These are phyloP conservation scores for Aurelia aurita DNA, from an alignment of 30 jellyfish, hydroid and myxozoan genomes.

Conservation along the genomic window DNA sequence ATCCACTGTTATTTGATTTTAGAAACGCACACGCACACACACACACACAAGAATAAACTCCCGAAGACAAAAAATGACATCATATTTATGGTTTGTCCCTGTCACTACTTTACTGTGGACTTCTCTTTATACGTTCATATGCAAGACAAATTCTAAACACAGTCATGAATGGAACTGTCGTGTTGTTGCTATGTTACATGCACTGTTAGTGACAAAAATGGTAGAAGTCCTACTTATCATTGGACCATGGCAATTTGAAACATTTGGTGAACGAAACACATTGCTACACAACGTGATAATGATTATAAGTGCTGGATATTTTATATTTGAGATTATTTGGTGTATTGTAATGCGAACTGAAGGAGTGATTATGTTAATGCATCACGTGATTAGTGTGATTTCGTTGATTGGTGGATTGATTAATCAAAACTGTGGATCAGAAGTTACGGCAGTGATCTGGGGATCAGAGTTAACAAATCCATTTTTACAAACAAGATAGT, in stretches of 20 bases:
- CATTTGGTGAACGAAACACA: slow-evolving; percentile 71
- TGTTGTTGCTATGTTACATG: slow-evolving; percentile 75
- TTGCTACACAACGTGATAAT: slow-evolving; percentile 35
- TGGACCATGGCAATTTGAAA: slow-evolving; percentile 88
- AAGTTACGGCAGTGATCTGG: slow-evolving; percentile 81
- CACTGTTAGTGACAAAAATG: slow-evolving; percentile 47
- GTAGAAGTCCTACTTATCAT: slow-evolving; percentile 39
- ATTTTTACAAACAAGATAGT: slow-evolving; percentile 86
- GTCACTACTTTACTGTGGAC: slow-evolving; percentile 48
- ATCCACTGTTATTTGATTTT: too few relatives aligned
- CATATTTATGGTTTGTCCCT: slow-evolving; percentile 15
- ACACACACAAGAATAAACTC: background rate
- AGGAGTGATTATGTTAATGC: slow-evolving; percentile 72
- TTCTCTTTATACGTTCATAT: slow-evolving; percentile 21
- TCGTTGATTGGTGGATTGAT: slow-evolving; percentile 66
- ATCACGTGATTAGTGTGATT: slow-evolving; percentile 76
- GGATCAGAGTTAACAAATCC: slow-evolving; percentile 95
- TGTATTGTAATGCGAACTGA: slow-evolving; percentile 84
- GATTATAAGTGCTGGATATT: slow-evolving; percentile 75
- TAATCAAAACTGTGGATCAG: slow-evolving; percentile 76
- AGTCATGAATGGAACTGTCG: slow-evolving; percentile 84
- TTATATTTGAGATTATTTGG: slow-evolving; percentile 81
- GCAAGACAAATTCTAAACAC: background rate
- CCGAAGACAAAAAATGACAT: background rate
- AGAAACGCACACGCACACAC: too few relatives aligned